Evolutionary conservation across 2,888 invertebrate species (phyloP), one percentile per base, ranked within the genome.

Genomic region (Sinopyrophorus schimmeli): DNA sequence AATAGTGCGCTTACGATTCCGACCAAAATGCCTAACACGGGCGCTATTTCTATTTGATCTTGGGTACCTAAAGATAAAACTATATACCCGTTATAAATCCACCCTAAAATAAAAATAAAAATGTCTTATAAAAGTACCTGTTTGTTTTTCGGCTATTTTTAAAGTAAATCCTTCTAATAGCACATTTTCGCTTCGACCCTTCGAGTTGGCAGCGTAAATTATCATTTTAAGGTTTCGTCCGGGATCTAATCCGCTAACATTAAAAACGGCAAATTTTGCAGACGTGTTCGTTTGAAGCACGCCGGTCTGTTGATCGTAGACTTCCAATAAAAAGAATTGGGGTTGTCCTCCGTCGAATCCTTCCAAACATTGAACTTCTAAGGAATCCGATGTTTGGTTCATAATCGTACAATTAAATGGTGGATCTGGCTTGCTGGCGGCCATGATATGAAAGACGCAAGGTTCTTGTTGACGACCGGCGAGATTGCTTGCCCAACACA

Each of bases 131-230:
- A n/a, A 41, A 70, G 77, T 76, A 86, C 87, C 86, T 72, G 86
- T 86, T 75, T 84, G 84, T 72, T 86, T 87, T 69, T 87, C 87
- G 35, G 87, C 86, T 43, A 82, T 79, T 72, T 87, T 86, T 26
- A 87, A 75, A 21, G 87, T 88, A 68, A 83, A 86, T 26, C 84
- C 87, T 67, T 87, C 87, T 7, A 87, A 71, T 40, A 79, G 70
- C 10, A 86, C 80, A 1, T 80, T 73, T 51, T 90, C 89, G 56
- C 92, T 92, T 59, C 84, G 79, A 9, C 93, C 93, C 64, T 89
- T 87, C 3, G 85, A 81, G 71, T 94, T 94, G 48, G 83, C 83
- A 1, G 92, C 87, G 71, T 89, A 92, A 53, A 93, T 81, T 39
- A 85, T 77, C 70, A 93, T 83, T 62, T 84, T 84, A 57, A 93